Base-by-base conservation (phyloP, 2,113 vertebrate genomes). In the Varanus komodoensis region DNA sequence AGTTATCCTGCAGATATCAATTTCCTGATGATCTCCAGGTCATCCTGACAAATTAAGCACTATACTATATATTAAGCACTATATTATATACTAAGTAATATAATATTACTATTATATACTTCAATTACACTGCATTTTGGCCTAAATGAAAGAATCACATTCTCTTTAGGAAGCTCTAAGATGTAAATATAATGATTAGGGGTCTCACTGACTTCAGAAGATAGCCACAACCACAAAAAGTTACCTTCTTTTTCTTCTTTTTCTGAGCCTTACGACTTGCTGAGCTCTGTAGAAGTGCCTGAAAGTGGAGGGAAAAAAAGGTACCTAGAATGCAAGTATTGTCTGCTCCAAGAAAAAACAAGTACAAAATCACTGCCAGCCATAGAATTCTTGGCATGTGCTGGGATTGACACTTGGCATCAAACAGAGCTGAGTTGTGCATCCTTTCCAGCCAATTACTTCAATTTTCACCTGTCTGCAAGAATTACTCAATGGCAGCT, bases 191-290 rank as follows among this genome's bases (percentile, higher is more conserved):
- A 68, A 32, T 61, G 44, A 85, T 54, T 38, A 27, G 19, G 48
- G 74, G 12, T 68, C 38, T 48, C 44, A 67, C 11, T 0, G 3
- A 1, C 14, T 4, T 1, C 38, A 32, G 32, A 8, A 64, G 6
- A 64, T 38, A 23, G 0, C n/a, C 21, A 74, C 0, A 32, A 23
- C 44, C 0, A 0, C 0, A 4, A 0, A 12, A 80, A 92, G 91
- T 91, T 93, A 99, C 99, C 99, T 99, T 99, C 98, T 99, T 99
- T 98, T 99, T 99, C 98, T 99, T 99, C 97, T 99, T 99, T 97
- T 99, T 99, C 96, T 99, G 99, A 68, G 98, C 98, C 97, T 99
- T 99, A 74, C 99, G 97, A 96, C 99, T 99, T 89, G 98, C 98
- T 69, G 99, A 99, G 97, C 98, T 99, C 89, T 99, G 98, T 94